These are phyloP conservation scores for Margaritifera margaritifera DNA, from an alignment of 2,888 invertebrate species.

Conservation along the genomic window DNA sequence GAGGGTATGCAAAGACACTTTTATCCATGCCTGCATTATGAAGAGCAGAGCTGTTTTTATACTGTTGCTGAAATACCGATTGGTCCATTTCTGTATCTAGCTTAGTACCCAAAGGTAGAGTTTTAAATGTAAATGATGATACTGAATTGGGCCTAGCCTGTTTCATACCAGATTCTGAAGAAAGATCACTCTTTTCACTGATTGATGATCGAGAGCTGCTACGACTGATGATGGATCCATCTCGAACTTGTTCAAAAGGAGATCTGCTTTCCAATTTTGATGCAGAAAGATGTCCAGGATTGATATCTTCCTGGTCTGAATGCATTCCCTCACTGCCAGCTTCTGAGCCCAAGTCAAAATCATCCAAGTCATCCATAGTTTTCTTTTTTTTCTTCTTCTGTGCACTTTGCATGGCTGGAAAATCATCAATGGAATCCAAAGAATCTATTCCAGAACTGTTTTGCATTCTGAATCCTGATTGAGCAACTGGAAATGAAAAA, in stretches of 20 bases:
- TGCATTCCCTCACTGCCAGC: constrained; percentile 4
- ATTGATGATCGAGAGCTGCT: constrained; percentile 52
- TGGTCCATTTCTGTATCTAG: too few species aligned
- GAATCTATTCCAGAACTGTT: constrained; percentile 14
- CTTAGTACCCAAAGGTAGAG: too few species aligned
- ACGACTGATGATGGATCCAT: constrained; percentile 29
- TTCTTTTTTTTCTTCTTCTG: constrained; percentile 16
- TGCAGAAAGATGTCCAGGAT: background rate
- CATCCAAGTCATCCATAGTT: constrained; percentile 38
- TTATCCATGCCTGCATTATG: too few species aligned
- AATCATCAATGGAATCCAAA: constrained; percentile 43
- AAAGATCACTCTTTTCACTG: constrained; percentile 39
- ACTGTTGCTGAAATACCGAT: too few species aligned
- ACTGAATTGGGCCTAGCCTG: too few species aligned
- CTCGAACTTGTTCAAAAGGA: constrained; percentile 7
- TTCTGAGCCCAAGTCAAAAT: constrained; percentile 23
- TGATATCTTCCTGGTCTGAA: constrained; percentile 22
- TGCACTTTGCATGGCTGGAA: constrained; percentile 23
- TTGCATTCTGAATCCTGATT: too few species aligned
- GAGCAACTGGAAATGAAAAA: too few species aligned
- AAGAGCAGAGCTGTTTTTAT: too few species aligned
- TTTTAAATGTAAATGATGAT: too few species aligned
- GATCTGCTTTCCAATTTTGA: background rate
- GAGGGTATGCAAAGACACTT: too few species aligned
- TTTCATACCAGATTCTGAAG: constrained; percentile 1